These are phyloP conservation scores for Carabus problematicus DNA, from an alignment of 2,888 invertebrate genomes.

Conservation along the genomic window DNA sequence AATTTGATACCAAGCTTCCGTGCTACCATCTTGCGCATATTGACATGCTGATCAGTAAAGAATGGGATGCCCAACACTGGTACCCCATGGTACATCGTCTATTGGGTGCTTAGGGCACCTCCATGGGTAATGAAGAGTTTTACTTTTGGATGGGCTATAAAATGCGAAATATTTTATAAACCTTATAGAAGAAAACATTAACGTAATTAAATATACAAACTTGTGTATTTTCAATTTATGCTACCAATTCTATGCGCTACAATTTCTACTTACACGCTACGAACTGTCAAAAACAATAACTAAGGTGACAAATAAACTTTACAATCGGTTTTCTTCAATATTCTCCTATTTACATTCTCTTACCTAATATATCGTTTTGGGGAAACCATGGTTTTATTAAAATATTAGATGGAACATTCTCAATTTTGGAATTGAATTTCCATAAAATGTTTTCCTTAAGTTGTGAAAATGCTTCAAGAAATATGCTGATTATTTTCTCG, in stretches of 20 bases:
- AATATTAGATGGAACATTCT: constrained; percentile 55
- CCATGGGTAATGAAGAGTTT: constrained; percentile 49
- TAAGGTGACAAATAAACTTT: too few relatives aligned
- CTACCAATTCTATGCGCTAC: too few relatives aligned
- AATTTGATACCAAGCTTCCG: constrained; percentile 48
- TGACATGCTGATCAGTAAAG: constrained; percentile 52
- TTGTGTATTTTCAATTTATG: too few relatives aligned
- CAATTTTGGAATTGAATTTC: constrained; percentile 53
- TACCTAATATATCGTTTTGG: constrained; percentile 57
- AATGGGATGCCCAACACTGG: constrained; percentile 52
- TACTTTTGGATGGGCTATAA: constrained; percentile 48
- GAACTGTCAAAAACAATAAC: too few relatives aligned
- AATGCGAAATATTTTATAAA: too few relatives aligned
- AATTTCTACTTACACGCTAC: too few relatives aligned
- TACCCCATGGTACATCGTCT: constrained; percentile 48
- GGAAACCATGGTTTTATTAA: constrained; percentile 56
- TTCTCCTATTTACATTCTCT: too few relatives aligned
- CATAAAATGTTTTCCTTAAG: constrained; percentile 54
- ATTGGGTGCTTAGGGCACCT: constrained; percentile 50
- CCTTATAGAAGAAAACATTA: too few relatives aligned
- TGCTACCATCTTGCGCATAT: constrained; percentile 49
- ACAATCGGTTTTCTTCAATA: too few relatives aligned
- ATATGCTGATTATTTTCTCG: constrained; percentile 45
- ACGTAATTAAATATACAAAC: too few relatives aligned
- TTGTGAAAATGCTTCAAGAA: constrained; percentile 52